Percentiles rank a stretch among this genome's conserved stretches.
Evolutionary conservation across 1,140 invertebrate genomes (phyloP).

Genomic region (Portunus trituberculatus): DNA sequence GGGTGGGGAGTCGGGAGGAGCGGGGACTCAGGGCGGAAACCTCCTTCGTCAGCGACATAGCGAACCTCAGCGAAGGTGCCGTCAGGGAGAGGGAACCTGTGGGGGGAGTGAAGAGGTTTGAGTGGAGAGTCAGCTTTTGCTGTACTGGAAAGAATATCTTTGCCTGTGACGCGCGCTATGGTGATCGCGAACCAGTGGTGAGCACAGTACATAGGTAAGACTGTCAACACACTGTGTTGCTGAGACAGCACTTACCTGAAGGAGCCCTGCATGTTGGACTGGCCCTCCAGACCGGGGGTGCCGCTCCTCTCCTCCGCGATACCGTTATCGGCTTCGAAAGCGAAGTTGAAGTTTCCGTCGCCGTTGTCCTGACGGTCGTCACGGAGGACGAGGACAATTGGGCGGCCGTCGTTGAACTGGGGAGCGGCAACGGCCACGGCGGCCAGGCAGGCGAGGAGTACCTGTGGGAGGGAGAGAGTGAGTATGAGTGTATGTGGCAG

Average conservation of each 20-base stretch:
- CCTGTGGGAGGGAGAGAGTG: not conserved
- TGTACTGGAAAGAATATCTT: not conserved
- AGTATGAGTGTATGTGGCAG: not conserved
- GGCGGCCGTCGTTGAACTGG: not conserved
- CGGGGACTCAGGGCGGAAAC: not conserved
- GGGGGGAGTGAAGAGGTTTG: not conserved
- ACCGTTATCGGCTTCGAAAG: constrained; percentile 37
- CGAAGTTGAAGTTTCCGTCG: constrained; percentile 48
- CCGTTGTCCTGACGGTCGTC: constrained; percentile 25
- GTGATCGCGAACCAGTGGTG: not conserved
- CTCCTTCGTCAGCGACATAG: constrained; percentile 37
- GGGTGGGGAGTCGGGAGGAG: constrained; percentile 36
- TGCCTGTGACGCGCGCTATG: not conserved
- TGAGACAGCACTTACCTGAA: not conserved
- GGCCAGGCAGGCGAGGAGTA: constrained; percentile 10
- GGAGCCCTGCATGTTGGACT: constrained; percentile 43
- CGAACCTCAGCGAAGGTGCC: constrained; percentile 4
- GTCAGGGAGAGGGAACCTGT: constrained; percentile 22
- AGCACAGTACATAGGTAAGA: not conserved
- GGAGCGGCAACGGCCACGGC: not conserved
- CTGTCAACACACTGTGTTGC: not conserved
- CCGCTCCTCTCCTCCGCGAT: not conserved
- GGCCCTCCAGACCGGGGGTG: not conserved
- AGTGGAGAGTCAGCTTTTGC: not conserved
- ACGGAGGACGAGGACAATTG: not conserved